Percentiles rank a stretch among this genome's conserved stretches.
Conservation (phyloP, 1,140 invertebrate species). For the Radopholus similis region DNA sequence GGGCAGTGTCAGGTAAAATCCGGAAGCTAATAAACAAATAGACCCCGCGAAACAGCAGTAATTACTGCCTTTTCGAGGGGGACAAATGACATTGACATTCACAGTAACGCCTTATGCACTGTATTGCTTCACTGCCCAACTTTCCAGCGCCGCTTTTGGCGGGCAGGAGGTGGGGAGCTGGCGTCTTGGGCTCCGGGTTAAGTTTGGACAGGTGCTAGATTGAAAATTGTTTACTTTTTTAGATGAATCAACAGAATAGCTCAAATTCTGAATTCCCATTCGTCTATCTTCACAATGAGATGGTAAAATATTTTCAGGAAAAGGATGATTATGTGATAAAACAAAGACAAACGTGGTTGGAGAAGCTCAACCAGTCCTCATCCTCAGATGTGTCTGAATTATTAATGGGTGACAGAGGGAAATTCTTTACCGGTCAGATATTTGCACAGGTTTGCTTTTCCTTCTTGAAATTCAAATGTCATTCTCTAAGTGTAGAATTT, state of each 20-base stretch:
- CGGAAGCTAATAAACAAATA: too few relatives aligned
- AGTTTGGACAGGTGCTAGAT: not conserved
- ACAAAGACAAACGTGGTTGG: slow-evolving; percentile 30
- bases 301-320: slow-evolving; percentile 50
- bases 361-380: slow-evolving; percentile 24
- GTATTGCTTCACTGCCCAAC: too few relatives aligned
- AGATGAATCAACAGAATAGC: not conserved
- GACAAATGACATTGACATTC: not conserved
- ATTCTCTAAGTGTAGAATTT: not conserved
- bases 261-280: slow-evolving; percentile 47
- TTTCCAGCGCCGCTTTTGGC: too few relatives aligned
- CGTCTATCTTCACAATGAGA: slow-evolving; percentile 51
- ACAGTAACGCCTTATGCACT: too few relatives aligned
- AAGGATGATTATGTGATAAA: slow-evolving; percentile 31
- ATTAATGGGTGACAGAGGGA: slow-evolving; percentile 20
- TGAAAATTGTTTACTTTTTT: not conserved
- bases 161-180: not conserved
- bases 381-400: not conserved
- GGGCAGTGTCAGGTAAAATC: too few relatives aligned
- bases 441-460: slow-evolving; percentile 47
- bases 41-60: too few relatives aligned
- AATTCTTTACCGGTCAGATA: slow-evolving; percentile 35
- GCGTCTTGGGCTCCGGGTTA: not conserved
- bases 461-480: not conserved
- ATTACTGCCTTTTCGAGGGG: too few relatives aligned